A percentile compares a stretch with the other conserved stretches of the same genome.
phyloP scores from a whole-genome alignment of 2,888 invertebrate species.

The Ormyrus labotus region DNA sequence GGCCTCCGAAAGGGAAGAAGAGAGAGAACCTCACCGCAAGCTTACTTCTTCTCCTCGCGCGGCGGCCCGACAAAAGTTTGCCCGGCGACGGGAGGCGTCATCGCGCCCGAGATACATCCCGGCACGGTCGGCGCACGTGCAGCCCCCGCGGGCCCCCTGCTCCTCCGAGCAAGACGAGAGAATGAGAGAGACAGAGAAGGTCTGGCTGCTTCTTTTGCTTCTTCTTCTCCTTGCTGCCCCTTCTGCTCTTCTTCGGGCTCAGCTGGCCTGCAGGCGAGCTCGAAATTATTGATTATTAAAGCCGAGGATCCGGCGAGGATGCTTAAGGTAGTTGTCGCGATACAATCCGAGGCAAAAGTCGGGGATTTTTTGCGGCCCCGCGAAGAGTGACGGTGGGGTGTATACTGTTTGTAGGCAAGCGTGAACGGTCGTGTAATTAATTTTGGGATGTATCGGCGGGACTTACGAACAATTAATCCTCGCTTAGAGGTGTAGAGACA shows the following conservation, averaged over 20 bases:
- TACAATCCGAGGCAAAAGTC: too few species aligned
- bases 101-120: not conserved
- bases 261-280: conserved; percentile 24
- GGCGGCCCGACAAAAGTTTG: conserved; percentile 19
- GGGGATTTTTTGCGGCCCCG: too few species aligned
- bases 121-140: conserved; percentile 44
- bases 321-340: too few species aligned
- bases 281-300: conserved; percentile 55
- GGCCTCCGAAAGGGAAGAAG: too few species aligned
- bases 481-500: too few species aligned
- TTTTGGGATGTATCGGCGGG: too few species aligned
- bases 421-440: too few species aligned
- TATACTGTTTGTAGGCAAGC: too few species aligned
- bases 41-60: not conserved
- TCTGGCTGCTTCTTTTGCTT: conserved; percentile 17
- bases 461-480: too few species aligned
- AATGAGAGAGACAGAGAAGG: not conserved
- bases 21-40: too few species aligned
- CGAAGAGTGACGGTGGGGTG: too few species aligned
- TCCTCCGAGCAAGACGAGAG: not conserved
- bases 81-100: not conserved
- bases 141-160: conserved; percentile 25
- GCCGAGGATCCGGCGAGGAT: not conserved
- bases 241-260: not conserved
- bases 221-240: not conserved